Conservation (phyloP, 1,140 invertebrate genomes). For the Panagrolaimus sp. region DNA sequence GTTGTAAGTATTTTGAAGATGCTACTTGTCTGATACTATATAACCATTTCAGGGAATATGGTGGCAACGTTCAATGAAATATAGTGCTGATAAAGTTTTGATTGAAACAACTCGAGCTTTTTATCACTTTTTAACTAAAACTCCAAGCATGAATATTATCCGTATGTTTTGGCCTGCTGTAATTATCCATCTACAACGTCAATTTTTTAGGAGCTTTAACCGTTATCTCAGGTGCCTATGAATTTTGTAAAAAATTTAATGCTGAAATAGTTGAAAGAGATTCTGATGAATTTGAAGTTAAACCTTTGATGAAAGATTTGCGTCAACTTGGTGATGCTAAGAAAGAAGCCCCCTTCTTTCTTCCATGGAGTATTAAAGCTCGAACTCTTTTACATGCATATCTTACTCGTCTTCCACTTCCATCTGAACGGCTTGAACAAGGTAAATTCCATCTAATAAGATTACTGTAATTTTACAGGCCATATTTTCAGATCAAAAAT, state of each 20-base stretch:
- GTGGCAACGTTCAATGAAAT: slow-evolving; percentile 97
- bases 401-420: slow-evolving; percentile 74
- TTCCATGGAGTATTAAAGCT: slow-evolving; percentile 92
- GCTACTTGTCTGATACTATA: no score
- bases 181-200: neutral
- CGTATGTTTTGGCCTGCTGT: slow-evolving; percentile 59
- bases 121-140: slow-evolving; percentile 89
- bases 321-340: slow-evolving; percentile 87
- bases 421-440: slow-evolving; percentile 72
- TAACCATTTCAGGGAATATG: slow-evolving; percentile 70
- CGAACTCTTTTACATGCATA: slow-evolving; percentile 88
- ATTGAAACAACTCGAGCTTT: slow-evolving; percentile 91
- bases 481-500: slow-evolving; percentile 61
- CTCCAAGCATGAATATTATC: slow-evolving; percentile 85
- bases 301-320: slow-evolving; percentile 81
- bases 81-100: slow-evolving; percentile 81
- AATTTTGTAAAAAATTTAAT: slow-evolving; percentile 90
- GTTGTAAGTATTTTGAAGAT: slow-evolving; percentile 64
- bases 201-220: slow-evolving; percentile 72
- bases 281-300: slow-evolving; percentile 89
- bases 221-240: slow-evolving; percentile 87
- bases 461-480: neutral
- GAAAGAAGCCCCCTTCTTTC: slow-evolving; percentile 83
- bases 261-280: slow-evolving; percentile 84
- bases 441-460: no score